Evolutionary conservation across 37 sponge, comb jelly and placozoan genomes (phyloP).

Genomic region (Chondrilla cf. caribensis): DNA sequence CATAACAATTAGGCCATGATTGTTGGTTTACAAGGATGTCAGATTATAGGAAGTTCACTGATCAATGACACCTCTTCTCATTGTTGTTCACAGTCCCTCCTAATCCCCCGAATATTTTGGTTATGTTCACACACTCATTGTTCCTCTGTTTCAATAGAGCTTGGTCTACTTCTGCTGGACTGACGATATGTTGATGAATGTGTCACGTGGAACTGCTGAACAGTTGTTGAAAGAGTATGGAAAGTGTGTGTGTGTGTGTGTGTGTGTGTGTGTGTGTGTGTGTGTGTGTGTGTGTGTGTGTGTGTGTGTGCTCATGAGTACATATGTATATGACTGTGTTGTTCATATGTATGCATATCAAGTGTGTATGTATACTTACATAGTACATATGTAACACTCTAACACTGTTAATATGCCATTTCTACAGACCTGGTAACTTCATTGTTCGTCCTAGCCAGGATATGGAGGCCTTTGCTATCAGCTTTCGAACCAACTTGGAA

Average conservation of each 20-base stretch:
- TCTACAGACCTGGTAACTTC: not conserved
- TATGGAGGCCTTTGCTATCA: conserved; percentile 3
- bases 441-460: not conserved
- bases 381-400: too few species aligned
- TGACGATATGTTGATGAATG: not conserved
- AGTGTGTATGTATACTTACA: too few species aligned
- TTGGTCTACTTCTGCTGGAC: conserved; percentile 3
- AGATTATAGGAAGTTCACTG: too few species aligned
- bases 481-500: not conserved
- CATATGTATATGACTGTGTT: not conserved
- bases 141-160: not conserved
- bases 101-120: too few species aligned
- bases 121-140: too few species aligned
- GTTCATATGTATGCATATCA: conserved; percentile 17
- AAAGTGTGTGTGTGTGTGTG: conserved; percentile 28
- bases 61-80: too few species aligned
- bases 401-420: too few species aligned
- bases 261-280: conserved; percentile 31
- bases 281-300: conserved; percentile 34
- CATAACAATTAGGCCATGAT: too few species aligned
- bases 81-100: too few species aligned
- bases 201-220: conserved; percentile 1
- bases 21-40: too few species aligned
- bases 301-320: conserved; percentile 7
- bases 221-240: conserved; percentile 2